phyloP scores from a whole-genome alignment of 2,113 vertebrate species.

The Poeciliopsis prolifica region DNA sequence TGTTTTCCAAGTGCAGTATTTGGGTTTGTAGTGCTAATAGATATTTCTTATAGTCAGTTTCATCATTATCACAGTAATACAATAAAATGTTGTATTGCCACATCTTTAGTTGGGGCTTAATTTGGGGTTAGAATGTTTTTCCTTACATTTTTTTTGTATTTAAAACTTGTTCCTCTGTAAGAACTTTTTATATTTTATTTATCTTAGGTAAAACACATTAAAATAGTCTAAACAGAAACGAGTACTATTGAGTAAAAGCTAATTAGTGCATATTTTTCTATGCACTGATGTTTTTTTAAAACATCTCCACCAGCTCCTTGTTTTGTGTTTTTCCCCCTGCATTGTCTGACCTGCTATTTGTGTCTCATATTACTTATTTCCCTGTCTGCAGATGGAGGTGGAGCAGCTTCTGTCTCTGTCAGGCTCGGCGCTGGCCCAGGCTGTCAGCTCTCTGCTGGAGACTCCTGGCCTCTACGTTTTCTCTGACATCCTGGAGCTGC shows the following conservation, averaged over 20 bases:
- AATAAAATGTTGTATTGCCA: no score
- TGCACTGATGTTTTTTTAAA: neutral
- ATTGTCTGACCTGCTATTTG: constrained; percentile 5
- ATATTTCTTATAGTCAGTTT: no score
- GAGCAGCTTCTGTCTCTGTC: constrained; percentile 84
- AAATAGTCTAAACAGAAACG: no score
- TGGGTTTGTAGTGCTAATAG: no score
- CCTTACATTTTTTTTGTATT: neutral
- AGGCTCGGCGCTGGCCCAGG: constrained; percentile 79
- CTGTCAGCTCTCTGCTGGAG: constrained; percentile 82
- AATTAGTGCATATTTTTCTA: no score
- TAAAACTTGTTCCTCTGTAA: neutral
- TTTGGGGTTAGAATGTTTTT: neutral
- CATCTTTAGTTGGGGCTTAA: neutral
- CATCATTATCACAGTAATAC: no score
- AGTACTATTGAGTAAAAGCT: no score
- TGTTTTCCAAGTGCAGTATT: no score
- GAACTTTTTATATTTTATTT: neutral
- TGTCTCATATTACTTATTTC: constrained; percentile 38
- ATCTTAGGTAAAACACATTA: neutral
- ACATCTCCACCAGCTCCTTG: neutral
- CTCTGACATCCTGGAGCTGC: constrained; percentile 83
- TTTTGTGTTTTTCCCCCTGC: constrained; percentile 8
- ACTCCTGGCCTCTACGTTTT: constrained; percentile 85
- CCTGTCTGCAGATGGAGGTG: constrained; percentile 80